Base-by-base conservation (phyloP, 1,140 invertebrate genomes). In the Drosophila pectinifera region DNA sequence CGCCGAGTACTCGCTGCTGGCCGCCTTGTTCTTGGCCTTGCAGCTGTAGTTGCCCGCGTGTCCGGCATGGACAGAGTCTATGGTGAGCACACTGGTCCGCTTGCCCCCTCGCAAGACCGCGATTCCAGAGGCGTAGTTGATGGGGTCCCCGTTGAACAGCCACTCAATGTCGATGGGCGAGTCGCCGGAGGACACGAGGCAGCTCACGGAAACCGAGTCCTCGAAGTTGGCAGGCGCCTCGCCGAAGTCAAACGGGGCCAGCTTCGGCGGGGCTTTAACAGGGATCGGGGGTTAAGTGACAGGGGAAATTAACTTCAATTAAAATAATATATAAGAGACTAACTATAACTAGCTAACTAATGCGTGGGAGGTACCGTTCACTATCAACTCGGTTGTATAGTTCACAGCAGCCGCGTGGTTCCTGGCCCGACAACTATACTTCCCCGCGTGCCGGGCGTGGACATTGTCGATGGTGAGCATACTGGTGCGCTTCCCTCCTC, bases 181-280 rank as follows among this genome's bases (percentile, higher is more conserved):
- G 91, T 98, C 97, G 13, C 97, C 97, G 85, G 97, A 97, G 70
- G 95, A 95, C 10, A 98, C 95, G 28, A 96, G 95, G 92, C 98
- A 99, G 42, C 94, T 94, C 16, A 96, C 93, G 2, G 94, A 95
- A 43, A 94, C 94, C 55, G 95, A 94, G 80, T 96, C 95, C 42
- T 95, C 96, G 68, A 95, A 95, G 89, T 95, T 95, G 0, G 94
- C 92, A n/a, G 94, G 94, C 54, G 94, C 94, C 49, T 94, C 93
- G 36, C 95, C 95, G 75, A 95, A 95, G 79, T 94, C 93, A 83
- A 95, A 95, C 22, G 95, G 95, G 55, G 94, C 93, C 89, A 96
- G 95, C 93, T 95, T 95, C 41, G 96, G 96, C 93, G 95, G 94
- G 64, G 73, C 84, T 88, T 61, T 22, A 18, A 22, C 3, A 5